Evolutionary conservation across 2,113 vertebrate genomes (phyloP), one percentile per base, ranked within the genome.

Genomic region (Hoplias malabaricus): DNA sequence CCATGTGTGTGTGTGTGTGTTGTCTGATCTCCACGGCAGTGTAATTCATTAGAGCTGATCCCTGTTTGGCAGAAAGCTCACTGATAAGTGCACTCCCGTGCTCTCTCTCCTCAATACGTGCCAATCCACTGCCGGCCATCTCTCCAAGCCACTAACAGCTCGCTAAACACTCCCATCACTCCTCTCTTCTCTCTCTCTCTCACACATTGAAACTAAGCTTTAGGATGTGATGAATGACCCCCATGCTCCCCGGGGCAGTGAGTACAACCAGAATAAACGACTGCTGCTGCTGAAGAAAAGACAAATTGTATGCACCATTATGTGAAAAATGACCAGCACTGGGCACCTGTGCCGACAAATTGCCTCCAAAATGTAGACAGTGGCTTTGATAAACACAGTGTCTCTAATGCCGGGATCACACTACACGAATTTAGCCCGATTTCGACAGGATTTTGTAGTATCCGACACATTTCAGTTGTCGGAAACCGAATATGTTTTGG

Each of bases 1-100:
- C 12, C 31, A 11, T 40, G 23, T 71, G 13, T 19, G 12, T 46
- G 33, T 31, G 25, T 0, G 36, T 16, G 36, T 69, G 31, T 5
- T 10, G 13, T 40, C 59, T 66, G 21, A 65, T 19, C 23, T 67
- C 38, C 46, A 42, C 61, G 25, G 38, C 56, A 46, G 25, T 46
- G 56, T 46, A 62, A 73, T 43, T 62, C 16, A 73, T 59, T 59
- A 59, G 54, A 59, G 40, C 16, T 42, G 70, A 73, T 43, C 70
- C 54, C 10, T 59, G 4, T 29, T 59, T 73, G 70, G 70, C 70
- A 73, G 71, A 46, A 3, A 33, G 56, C 56, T 46, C 16, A 5
- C 54, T 59, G 70, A 62, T 61, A 67, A 67, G 63, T 67, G 63
- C 63, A 43, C 63, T 43, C 38, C 21, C 21, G 14, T 67, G 48